Percentiles rank a stretch among this genome's conserved stretches.
Conservation (phyloP, 2,888 invertebrate genomes). For the Sinelater perroti region DNA sequence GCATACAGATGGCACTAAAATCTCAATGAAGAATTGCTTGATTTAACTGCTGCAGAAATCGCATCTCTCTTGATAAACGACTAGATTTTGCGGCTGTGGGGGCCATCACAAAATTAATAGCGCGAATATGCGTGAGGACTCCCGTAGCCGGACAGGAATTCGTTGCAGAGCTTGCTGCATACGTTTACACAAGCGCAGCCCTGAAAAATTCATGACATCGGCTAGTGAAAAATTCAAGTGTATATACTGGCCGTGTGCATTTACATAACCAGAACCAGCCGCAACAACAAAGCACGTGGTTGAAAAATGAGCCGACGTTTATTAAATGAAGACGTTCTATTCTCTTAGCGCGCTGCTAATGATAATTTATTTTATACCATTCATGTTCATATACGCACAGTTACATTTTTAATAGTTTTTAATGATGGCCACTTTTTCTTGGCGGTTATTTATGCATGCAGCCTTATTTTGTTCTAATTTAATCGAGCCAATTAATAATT, state of each 20-base stretch:
- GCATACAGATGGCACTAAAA: too few relatives aligned
- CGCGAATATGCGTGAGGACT: too few relatives aligned
- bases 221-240: too few relatives aligned
- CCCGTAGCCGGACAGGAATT: too few relatives aligned
- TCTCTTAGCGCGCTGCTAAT: constrained; percentile 58
- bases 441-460: constrained; percentile 33
- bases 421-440: constrained; percentile 39
- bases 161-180: too few relatives aligned
- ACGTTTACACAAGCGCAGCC: too few relatives aligned
- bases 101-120: too few relatives aligned
- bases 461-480: constrained; percentile 26
- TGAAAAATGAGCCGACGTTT: constrained; percentile 56
- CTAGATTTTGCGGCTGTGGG: too few relatives aligned
- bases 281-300: constrained; percentile 46
- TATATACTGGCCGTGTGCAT: constrained; percentile 25
- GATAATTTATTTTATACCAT: constrained; percentile 55
- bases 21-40: too few relatives aligned
- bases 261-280: constrained; percentile 37
- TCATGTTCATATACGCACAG: constrained; percentile 52
- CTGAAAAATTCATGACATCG: too few relatives aligned
- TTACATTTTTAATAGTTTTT: constrained; percentile 48
- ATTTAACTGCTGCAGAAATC: too few relatives aligned
- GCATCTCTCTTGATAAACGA: too few relatives aligned
- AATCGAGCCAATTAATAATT: constrained; percentile 28
- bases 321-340: constrained; percentile 58